phyloP scores from a whole-genome alignment of 2,113 vertebrate species.

The Hippocampus comes region DNA sequence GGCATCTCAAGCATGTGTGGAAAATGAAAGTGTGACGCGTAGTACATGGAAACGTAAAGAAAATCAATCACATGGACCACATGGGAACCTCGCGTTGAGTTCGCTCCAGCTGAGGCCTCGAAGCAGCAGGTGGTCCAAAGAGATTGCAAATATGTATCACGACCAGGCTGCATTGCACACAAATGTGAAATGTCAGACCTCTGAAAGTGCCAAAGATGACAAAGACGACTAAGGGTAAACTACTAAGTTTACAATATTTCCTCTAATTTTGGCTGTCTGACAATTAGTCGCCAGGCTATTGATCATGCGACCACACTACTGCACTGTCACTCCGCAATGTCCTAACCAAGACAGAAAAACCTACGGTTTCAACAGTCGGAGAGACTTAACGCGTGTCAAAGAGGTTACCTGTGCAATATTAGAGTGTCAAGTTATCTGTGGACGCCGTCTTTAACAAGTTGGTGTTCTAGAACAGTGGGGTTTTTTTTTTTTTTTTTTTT shows the following conservation, averaged over 20 bases:
- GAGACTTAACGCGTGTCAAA: too few relatives aligned
- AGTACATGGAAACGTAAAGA: background rate
- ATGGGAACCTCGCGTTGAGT: slow-evolving; percentile 69
- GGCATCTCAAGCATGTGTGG: slow-evolving; percentile 9
- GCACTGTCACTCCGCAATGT: too few relatives aligned
- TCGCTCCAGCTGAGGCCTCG: slow-evolving; percentile 93
- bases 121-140: slow-evolving; percentile 90
- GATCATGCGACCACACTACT: background rate
- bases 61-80: slow-evolving; percentile 45
- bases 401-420: too few relatives aligned
- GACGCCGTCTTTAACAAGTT: too few relatives aligned
- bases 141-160: background rate
- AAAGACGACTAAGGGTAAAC: too few relatives aligned
- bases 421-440: too few relatives aligned
- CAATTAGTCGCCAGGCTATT: background rate
- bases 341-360: too few relatives aligned
- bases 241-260: background rate
- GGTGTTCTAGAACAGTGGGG: too few relatives aligned
- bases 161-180: background rate
- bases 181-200: background rate
- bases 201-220: background rate
- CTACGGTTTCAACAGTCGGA: too few relatives aligned
- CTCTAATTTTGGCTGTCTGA: background rate
- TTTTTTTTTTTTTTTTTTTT: too few relatives aligned
- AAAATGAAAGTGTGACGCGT: background rate